Conservation (phyloP, 1,140 invertebrate genomes). For the Scaptomyza graminum region DNA sequence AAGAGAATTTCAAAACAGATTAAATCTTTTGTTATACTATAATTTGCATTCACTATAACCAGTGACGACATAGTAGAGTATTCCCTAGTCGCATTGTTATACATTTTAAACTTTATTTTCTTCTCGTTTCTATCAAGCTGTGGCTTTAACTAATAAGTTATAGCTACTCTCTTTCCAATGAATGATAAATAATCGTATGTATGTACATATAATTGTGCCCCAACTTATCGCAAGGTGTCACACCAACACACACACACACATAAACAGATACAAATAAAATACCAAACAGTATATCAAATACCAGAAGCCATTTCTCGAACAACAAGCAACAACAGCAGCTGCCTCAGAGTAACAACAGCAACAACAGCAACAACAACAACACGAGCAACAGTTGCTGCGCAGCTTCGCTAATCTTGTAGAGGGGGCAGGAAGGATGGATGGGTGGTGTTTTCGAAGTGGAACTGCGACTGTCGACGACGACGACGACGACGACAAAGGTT, state of each 20-base stretch:
- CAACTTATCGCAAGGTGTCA: not conserved
- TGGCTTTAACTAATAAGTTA: not conserved
- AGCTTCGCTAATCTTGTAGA: constrained; percentile 54
- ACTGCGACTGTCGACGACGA: constrained; percentile 12
- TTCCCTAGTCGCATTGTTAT: not conserved
- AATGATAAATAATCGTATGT: constrained; percentile 13
- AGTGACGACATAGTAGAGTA: not conserved
- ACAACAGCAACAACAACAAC: not conserved
- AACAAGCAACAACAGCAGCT: constrained; percentile 1
- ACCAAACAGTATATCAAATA: constrained; percentile 14
- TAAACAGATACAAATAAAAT: not conserved
- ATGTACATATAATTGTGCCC: not conserved
- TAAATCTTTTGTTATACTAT: no score
- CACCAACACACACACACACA: not conserved
- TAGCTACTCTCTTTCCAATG: not conserved
- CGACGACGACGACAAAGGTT: constrained; percentile 13
- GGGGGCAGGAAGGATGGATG: not conserved
- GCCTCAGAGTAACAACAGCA: not conserved
- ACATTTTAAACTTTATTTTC: not conserved
- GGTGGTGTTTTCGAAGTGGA: not conserved
- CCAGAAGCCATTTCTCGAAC: constrained; percentile 7
- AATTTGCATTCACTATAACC: no score
- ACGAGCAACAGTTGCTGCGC: constrained; percentile 17
- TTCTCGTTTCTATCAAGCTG: constrained; percentile 3
- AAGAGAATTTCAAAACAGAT: no score